Evolutionary conservation across 2,797 vertebrate genomes (phyloP).

Genomic region (Tokudaia tokunoshimensis): DNA sequence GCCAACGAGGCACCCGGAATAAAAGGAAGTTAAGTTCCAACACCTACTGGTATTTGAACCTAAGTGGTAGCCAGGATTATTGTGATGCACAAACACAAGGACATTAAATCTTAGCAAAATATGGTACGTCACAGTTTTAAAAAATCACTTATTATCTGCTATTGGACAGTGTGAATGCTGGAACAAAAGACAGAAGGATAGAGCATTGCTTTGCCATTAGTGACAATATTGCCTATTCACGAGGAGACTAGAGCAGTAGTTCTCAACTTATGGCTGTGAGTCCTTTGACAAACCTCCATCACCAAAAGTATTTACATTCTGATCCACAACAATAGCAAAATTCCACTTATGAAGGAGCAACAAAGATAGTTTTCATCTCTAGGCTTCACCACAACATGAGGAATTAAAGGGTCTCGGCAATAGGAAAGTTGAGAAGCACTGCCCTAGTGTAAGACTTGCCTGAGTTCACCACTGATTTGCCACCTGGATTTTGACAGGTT

Average conservation of each 20-base stretch:
- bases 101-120: slow-evolving; percentile 23
- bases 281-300: neutral
- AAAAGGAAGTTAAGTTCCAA: neutral
- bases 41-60: neutral
- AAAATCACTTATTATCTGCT: neutral
- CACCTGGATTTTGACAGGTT: neutral
- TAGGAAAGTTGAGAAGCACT: neutral
- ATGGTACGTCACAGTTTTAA: neutral
- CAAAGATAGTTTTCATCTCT: too few relatives aligned
- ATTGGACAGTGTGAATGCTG: slow-evolving; percentile 37
- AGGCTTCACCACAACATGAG: too few relatives aligned
- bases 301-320: neutral
- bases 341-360: neutral
- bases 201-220: neutral
- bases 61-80: neutral
- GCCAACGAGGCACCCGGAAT: slow-evolving; percentile 4
- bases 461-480: slow-evolving; percentile 32
- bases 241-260: neutral
- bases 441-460: neutral
- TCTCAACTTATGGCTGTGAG: neutral
- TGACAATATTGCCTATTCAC: neutral
- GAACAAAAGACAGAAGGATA: neutral
- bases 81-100: neutral
- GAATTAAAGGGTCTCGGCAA: too few relatives aligned
- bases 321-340: neutral